phyloP scores from a whole-genome alignment of 92 coral and sea anemone species.

The Parazoanthus atlanticus region DNA sequence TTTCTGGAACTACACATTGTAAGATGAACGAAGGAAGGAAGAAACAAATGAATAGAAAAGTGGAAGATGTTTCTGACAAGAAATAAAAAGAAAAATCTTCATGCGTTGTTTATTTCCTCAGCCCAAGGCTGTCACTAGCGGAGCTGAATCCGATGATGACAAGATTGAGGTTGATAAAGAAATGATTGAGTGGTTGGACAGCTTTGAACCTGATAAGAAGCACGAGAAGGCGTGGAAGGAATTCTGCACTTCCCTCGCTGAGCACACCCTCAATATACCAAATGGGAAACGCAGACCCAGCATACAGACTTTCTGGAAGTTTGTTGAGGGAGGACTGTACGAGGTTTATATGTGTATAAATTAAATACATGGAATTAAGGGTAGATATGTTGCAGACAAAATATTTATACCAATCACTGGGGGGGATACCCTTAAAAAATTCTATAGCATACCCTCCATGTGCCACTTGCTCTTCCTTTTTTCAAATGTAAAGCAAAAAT shows the following conservation, averaged over 20 bases:
- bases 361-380: too few relatives aligned
- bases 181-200: not conserved
- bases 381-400: too few relatives aligned
- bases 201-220: conserved; percentile 8
- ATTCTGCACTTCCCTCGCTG: conserved; percentile 34
- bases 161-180: conserved; percentile 9
- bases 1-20: too few relatives aligned
- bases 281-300: conserved; percentile 22
- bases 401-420: too few relatives aligned
- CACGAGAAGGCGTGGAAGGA: conserved; percentile 26
- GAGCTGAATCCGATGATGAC: not conserved
- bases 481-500: too few relatives aligned
- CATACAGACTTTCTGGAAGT: conserved; percentile 32
- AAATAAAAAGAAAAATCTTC: not conserved
- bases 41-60: too few relatives aligned
- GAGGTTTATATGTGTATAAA: conserved; percentile 10
- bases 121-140: not conserved
- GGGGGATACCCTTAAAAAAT: too few relatives aligned
- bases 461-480: too few relatives aligned
- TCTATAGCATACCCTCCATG: too few relatives aligned
- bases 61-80: too few relatives aligned
- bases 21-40: too few relatives aligned
- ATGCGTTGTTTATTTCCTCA: not conserved
- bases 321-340: conserved; percentile 28
- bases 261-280: conserved; percentile 25